Percentiles rank a stretch among this genome's conserved stretches.
phyloP scores from a whole-genome alignment of 2,797 vertebrate genomes.

The Erethizon dorsatum region DNA sequence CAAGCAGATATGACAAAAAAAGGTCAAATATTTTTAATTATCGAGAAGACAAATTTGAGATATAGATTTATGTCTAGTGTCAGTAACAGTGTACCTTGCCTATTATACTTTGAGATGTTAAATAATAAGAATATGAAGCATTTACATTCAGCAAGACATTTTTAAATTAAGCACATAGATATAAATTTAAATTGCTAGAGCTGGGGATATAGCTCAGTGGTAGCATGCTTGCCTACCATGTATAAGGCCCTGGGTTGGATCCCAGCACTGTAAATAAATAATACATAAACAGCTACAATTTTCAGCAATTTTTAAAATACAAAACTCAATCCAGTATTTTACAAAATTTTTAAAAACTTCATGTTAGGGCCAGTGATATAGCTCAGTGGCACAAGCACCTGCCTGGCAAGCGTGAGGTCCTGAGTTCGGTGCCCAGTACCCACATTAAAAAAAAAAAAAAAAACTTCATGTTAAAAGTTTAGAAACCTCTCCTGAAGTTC shows the following conservation, averaged over 20 bases:
- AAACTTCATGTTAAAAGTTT: slow-evolving; percentile 59
- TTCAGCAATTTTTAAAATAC: slow-evolving; percentile 45
- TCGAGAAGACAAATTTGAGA: slow-evolving; percentile 45
- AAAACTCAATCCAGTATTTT: slow-evolving; percentile 56
- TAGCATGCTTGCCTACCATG: neutral
- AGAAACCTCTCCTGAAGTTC: slow-evolving; percentile 50
- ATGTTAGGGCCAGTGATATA: no score
- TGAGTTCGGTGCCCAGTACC: no score
- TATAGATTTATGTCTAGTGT: slow-evolving; percentile 37
- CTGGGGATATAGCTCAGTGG: neutral
- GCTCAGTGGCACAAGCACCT: no score
- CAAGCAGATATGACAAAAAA: slow-evolving; percentile 41
- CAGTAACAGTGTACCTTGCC: neutral
- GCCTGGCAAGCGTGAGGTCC: no score
- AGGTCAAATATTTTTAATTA: slow-evolving; percentile 1
- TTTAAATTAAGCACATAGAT: slow-evolving; percentile 56
- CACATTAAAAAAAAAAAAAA: neutral
- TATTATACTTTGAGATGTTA: slow-evolving; percentile 55
- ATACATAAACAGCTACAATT: neutral
- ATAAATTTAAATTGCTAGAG: slow-evolving; percentile 58
- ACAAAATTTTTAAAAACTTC: slow-evolving; percentile 61
- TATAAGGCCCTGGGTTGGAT: neutral
- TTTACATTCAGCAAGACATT: slow-evolving; percentile 58
- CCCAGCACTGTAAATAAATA: neutral
- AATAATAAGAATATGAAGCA: slow-evolving; percentile 56